Base-by-base conservation (phyloP, 2,888 invertebrate species). In the Nebria salina region DNA sequence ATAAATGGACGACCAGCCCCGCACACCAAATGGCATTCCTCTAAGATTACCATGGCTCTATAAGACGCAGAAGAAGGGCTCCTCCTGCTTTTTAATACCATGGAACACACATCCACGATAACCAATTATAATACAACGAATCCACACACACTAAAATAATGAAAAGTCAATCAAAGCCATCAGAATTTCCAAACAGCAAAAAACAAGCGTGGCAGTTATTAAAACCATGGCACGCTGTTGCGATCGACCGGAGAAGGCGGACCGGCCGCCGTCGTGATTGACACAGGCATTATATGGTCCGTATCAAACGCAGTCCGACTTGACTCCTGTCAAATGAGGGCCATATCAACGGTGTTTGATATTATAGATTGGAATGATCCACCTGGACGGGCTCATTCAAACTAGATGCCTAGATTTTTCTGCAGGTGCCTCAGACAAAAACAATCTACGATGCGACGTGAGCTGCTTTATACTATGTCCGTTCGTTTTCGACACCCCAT, bases 331-430 rank as follows among this genome's bases (percentile, higher is more conserved):
- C 77, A 77, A 70, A 77, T 20, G 11, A 68, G 25, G 20, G 42
- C 34, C 42, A 73, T 8, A 73, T 73, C 73, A 73, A 13, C 73
- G n/a, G 8, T n/a, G 15, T 42, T 73, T 73, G 42, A 73, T 73
- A 41, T 73, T 73, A 42, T 76, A 66, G 68, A 76, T 78, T 65
- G 73, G 73, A 68, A 65, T 41, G 65, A 78, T 78, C 66, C 13
- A 65, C 42, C 15, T 78, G 78, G 78, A 78, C 34, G 78, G 78
- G 41, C 20, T 78, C 65, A 65, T 64, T 41, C 78, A 78, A 34
- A 15, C 26, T 8, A 43, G 43, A 43, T 43, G 7, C 9, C 6
- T 43, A 43, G 20, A 20, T 20, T 20, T 20, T 20, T 20, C 20
- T 20, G 20, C 20, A 20, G 20, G 20, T 20, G 20, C 20, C 20